Base-by-base conservation (phyloP, 1,140 invertebrate genomes). In the Pemphigus obesinymphae region DNA sequence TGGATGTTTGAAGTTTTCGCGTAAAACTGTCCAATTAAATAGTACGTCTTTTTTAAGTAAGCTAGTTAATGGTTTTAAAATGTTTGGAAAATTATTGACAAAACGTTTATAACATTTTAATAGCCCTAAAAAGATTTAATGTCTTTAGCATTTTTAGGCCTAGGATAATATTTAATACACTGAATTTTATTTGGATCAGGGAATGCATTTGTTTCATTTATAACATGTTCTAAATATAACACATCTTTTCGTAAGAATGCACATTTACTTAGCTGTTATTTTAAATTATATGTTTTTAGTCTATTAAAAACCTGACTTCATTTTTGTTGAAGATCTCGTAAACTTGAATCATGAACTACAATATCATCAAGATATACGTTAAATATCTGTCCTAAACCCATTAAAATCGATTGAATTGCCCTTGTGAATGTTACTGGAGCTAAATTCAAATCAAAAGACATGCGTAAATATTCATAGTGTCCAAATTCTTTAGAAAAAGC, bases 401-500 rank as follows among this genome's bases (percentile, higher is more conserved):
- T n/a, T n/a, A n/a, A n/a, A n/a, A n/a, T n/a, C n/a, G n/a, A n/a
- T n/a, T n/a, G n/a, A n/a, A 76, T 66, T 37, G 26, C 40, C 34
- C 23, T 86, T 68, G 82, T 89, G 87, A 83, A 89, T 89, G 17
- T 87, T 87, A 1, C 85, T 84, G 8, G 88, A 86, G 86, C 86
- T 78, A 87, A 88, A 61, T 85, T 86, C 2, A 88, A 82, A 0
- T 88, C 88, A 83, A 87, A 88, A 3, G 87, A 87, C 86, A 89
- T 55, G 15, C 53, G 53, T n/a, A 26, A 4, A 48, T 15, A 48
- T 17, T 48, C 45, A 13, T 48, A 48, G 15, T 48, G 45, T 15
- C 45, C 45, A 3, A 2, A 13, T 17, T 48, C 15, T 13, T 3
- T 48, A 3, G 61, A 53, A 53, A 53, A 53, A 4, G 50, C 50